phyloP scores from a whole-genome alignment of 2,113 vertebrate genomes.

The Sceloporus undulatus region DNA sequence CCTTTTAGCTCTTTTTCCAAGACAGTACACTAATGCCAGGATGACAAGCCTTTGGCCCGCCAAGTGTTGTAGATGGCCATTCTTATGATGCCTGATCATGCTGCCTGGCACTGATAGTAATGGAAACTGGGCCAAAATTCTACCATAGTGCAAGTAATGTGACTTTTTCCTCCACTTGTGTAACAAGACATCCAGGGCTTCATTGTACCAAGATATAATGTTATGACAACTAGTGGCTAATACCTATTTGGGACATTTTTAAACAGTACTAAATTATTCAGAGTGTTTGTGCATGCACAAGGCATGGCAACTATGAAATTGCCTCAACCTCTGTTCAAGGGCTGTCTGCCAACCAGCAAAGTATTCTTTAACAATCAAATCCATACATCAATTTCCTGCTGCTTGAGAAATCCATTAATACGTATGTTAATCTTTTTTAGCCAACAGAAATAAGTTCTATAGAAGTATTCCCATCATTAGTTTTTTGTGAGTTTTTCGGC shows the following conservation, averaged over 20 bases:
- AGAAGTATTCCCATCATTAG: background rate
- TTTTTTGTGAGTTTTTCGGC: no score
- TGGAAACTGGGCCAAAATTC: no score
- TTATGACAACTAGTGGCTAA: background rate
- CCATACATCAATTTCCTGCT: slow-evolving; percentile 25
- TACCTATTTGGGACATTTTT: background rate
- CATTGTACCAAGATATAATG: no score
- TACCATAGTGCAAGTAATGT: no score
- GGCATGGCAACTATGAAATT: slow-evolving; percentile 24
- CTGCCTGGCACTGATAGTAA: no score
- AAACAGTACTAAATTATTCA: background rate
- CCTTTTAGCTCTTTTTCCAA: background rate
- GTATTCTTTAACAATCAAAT: slow-evolving; percentile 3
- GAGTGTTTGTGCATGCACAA: no score
- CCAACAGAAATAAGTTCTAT: slow-evolving; percentile 35
- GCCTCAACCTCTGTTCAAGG: slow-evolving; percentile 27
- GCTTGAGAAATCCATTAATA: slow-evolving; percentile 8
- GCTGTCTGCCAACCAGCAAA: slow-evolving; percentile 22
- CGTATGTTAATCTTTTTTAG: background rate
- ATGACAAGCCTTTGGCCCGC: no score
- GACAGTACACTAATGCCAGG: background rate
- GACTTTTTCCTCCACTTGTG: no score
- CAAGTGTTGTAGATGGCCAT: no score
- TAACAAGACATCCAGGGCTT: no score
- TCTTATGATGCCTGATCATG: no score